Evolutionary conservation across 2,113 vertebrate species (phyloP).

Genomic region (Macroglossus sobrinus): DNA sequence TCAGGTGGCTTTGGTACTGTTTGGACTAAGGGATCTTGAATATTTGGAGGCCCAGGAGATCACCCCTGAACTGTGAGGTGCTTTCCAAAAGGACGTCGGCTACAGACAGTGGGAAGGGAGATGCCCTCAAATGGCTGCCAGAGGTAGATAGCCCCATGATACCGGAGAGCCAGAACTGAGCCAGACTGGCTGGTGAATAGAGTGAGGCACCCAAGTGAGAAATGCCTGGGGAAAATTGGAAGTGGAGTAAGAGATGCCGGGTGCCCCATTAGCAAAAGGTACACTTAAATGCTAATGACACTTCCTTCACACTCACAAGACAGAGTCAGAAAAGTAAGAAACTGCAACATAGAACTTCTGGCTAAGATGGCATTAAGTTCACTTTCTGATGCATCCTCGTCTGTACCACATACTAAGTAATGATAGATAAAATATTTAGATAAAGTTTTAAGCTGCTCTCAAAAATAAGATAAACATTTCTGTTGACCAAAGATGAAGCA

Average conservation of each 20-base stretch:
- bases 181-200: neutral
- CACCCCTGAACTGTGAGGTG: neutral
- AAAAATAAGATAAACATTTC: neutral
- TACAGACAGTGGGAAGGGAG: neutral
- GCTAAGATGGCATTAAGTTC: neutral
- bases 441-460: neutral
- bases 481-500: neutral
- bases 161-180: too few relatives aligned
- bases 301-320: neutral
- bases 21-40: neutral
- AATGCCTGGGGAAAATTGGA: neutral
- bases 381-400: neutral
- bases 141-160: neutral
- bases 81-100: neutral
- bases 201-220: too few relatives aligned
- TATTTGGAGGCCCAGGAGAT: neutral
- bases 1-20: neutral
- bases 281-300: neutral
- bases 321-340: neutral
- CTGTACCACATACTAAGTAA: neutral
- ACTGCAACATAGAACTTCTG: neutral
- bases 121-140: neutral
- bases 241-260: neutral
- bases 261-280: neutral
- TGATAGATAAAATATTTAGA: neutral